Base-by-base conservation (phyloP, 2,113 vertebrate species). In the Cottus gobio region DNA sequence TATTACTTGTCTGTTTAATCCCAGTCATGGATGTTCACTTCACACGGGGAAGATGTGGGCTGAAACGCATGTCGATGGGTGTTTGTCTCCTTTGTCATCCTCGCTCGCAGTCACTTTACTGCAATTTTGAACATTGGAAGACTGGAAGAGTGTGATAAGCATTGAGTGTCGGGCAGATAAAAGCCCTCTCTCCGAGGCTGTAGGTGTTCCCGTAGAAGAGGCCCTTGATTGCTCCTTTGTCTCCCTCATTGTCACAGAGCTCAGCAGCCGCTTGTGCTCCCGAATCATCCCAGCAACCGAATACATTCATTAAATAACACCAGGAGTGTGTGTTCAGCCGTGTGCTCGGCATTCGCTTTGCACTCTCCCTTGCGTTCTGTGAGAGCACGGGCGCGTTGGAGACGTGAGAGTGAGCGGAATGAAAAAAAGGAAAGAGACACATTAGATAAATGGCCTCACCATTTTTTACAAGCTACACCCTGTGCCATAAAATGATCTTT, bases 301-400 rank as follows among this genome's bases (percentile, higher is more conserved):
- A 86, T 75, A 76, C 82, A 82, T 90, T 84, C 73, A 85, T 73
- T 86, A 77, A 89, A 87, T 84, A 78, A 87, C 86, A 84, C 81
- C 85, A 78, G 74, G 83, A 76, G 65, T 34, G 48, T 71, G 86
- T 30, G 48, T 39, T 76, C 24, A 44, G 77, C 83, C 82, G 63
- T 88, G 68, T 80, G 77, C 65, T 4, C 72, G 61, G 80, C 71
- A 75, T 71, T 84, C 75, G 71, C 82, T 79, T 86, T 63, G 71
- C 56, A 79, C 79, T 64, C 61, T 71, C 52, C 54, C 30, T 62
- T 11, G 16, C 85, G 77, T 75, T 86, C 70, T 57, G 52, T 46
- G 8, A 7, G 31, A 80, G 70, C 54, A 37, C 42, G 64, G 79
- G 78, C 75, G 72, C 77, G 65, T 71, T 75, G 8, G 56, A 63